Base-by-base conservation (phyloP, 2,888 invertebrate species). In the Himalopsyche tibetana region DNA sequence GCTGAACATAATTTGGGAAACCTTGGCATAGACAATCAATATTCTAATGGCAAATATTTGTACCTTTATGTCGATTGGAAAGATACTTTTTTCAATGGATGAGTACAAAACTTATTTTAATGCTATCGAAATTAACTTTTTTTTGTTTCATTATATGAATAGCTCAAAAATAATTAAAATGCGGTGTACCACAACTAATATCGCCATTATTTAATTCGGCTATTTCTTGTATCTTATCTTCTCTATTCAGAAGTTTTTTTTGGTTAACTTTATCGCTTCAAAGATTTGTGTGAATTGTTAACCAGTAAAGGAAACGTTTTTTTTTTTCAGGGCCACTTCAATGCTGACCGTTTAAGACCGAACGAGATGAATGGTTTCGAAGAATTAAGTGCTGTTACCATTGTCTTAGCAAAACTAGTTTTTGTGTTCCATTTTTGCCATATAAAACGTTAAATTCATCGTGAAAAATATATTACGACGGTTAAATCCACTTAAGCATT, bases 331-430 rank as follows among this genome's bases (percentile, higher is more conserved):
- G 63, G 28, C 28, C 19, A 28, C n/a, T 19, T 6, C 15, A 28
- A 28, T 28, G 28, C 28, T 63, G 63, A 63, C 63, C 63, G 63
- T 63, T 28, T 63, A 11, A n/a, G 19, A 28, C n/a, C 19, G 11
- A 19, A 11, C 19, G 63, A 63, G 28, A 63, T 63, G 63, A 63
- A 63, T 63, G 63, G 63, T 9, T n/a, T 63, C 19, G 28, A 63
- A 63, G 63, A 63, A 63, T 63, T 63, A 63, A 63, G 63, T 19
- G 63, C 19, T 63, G 63, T 63, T 28, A 28, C 63, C 63, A 28
- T 28, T 63, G 51, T 63, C 19, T 19, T 19, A 63, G 11, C n/a
- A 63, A 63, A 63, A 6, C 28, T 28, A 63, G 63, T 63, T 63
- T 63, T 63, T 19, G 63, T 63, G 63, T 63, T 63, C 63, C 11